Evolutionary conservation across 2,888 invertebrate species (phyloP).

Genomic region (Agrotis puta): DNA sequence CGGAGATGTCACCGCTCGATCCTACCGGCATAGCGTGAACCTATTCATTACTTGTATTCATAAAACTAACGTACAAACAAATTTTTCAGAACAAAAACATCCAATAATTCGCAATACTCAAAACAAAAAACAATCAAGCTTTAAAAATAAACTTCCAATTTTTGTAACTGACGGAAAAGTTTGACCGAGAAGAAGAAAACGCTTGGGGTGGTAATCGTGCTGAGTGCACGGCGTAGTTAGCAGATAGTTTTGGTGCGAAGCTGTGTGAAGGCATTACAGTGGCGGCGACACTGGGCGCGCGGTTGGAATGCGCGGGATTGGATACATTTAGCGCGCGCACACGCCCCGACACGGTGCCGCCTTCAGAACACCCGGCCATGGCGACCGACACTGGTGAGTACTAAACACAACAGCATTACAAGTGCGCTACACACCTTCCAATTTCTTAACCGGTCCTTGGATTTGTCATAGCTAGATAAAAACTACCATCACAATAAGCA

Average conservation of each 20-base stretch:
- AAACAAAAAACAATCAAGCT: slow-evolving; percentile 73
- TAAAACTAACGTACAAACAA: slow-evolving; percentile 59
- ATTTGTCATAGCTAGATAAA: background rate
- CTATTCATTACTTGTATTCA: slow-evolving; percentile 26
- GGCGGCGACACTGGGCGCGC: slow-evolving; percentile 85
- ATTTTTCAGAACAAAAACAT: slow-evolving; percentile 75
- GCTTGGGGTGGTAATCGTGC: slow-evolving; percentile 49
- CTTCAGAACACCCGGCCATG: slow-evolving; percentile 89
- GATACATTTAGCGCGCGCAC: slow-evolving; percentile 87
- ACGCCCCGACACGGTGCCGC: slow-evolving; percentile 89
- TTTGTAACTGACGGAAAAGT: slow-evolving; percentile 53
- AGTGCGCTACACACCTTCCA: slow-evolving; percentile 6
- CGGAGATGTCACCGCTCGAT: slow-evolving; percentile 71
- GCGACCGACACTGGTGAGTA: slow-evolving; percentile 89
- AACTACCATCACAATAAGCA: background rate
- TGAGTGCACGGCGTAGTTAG: slow-evolving; percentile 59
- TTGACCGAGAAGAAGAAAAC: slow-evolving; percentile 36
- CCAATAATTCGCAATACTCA: slow-evolving; percentile 71
- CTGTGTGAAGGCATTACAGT: slow-evolving; percentile 83
- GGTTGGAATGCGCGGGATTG: slow-evolving; percentile 89
- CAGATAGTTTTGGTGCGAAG: slow-evolving; percentile 68
- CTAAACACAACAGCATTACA: slow-evolving; percentile 20
- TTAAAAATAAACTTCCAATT: slow-evolving; percentile 69
- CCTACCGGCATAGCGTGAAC: slow-evolving; percentile 54
- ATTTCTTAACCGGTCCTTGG: background rate